phyloP scores from a whole-genome alignment of 2,888 invertebrate species.

The Ceriagrion tenellum region DNA sequence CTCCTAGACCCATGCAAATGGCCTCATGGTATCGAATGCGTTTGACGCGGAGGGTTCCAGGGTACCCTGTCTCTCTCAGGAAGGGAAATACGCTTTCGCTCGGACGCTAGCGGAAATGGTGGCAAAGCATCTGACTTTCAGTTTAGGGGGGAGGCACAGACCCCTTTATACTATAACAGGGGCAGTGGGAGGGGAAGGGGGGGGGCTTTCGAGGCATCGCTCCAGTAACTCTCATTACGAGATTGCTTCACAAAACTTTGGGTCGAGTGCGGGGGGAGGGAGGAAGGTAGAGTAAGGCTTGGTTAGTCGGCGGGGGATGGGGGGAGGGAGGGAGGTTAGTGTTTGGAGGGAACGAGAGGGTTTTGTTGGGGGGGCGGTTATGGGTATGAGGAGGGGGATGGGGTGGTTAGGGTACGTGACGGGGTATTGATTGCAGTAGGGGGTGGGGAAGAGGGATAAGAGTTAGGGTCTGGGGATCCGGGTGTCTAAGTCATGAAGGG shows the following conservation, averaged over 20 bases:
- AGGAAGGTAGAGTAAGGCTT: neutral
- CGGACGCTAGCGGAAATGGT: neutral
- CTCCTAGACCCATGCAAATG: neutral
- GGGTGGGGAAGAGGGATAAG: neutral
- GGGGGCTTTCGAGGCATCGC: neutral
- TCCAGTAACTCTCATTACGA: conserved; percentile 51
- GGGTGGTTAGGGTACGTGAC: neutral
- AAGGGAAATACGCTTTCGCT: neutral
- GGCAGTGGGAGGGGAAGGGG: no score
- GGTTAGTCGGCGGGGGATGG: neutral
- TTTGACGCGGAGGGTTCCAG: neutral
- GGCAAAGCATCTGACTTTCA: neutral
- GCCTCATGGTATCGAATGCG: neutral
- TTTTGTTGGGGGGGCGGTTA: neutral
- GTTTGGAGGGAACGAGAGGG: no score
- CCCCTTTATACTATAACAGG: neutral
- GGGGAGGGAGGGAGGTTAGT: neutral
- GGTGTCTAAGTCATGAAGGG: neutral
- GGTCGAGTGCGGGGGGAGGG: neutral
- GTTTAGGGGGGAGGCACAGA: neutral
- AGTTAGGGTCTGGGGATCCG: neutral
- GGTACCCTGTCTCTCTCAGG: neutral
- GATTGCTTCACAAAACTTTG: conserved; percentile 52
- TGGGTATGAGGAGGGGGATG: neutral
- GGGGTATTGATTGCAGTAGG: neutral